A percentile compares a stretch with the other conserved stretches of the same genome.
Conservation (phyloP, 2,888 invertebrate species). For the Cosmia trapezina region DNA sequence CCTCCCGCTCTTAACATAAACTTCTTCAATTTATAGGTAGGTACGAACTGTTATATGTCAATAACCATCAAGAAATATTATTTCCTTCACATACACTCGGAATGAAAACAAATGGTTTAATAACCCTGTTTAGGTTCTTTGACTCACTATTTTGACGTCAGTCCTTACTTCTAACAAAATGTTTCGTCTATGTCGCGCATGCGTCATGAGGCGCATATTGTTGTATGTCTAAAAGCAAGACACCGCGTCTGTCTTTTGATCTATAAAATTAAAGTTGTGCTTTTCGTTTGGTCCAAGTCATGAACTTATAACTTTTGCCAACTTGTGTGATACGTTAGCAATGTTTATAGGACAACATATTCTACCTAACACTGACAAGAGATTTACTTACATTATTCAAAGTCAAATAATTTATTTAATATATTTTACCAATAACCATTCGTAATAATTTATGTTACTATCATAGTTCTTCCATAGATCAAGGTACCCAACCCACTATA, state of each 20-base stretch:
- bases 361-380: no score
- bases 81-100: not conserved
- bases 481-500: no score
- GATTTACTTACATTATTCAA: no score
- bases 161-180: conserved; percentile 26
- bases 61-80: not conserved
- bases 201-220: conserved; percentile 51
- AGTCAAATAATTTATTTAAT: no score
- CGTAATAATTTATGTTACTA: no score
- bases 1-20: no score
- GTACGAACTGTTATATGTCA: no score
- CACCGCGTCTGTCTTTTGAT: conserved; percentile 72
- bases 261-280: conserved; percentile 76
- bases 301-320: not conserved
- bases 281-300: conserved; percentile 57
- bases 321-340: not conserved
- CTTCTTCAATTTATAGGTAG: no score
- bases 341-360: no score
- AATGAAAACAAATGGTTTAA: conserved; percentile 17
- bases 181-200: conserved; percentile 37
- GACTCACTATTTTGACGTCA: conserved; percentile 27
- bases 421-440: no score
- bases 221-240: conserved; percentile 60
- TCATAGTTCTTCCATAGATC: no score
- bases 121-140: not conserved